Conservation (phyloP, 2,888 invertebrate species). For the Tachina grossa region DNA sequence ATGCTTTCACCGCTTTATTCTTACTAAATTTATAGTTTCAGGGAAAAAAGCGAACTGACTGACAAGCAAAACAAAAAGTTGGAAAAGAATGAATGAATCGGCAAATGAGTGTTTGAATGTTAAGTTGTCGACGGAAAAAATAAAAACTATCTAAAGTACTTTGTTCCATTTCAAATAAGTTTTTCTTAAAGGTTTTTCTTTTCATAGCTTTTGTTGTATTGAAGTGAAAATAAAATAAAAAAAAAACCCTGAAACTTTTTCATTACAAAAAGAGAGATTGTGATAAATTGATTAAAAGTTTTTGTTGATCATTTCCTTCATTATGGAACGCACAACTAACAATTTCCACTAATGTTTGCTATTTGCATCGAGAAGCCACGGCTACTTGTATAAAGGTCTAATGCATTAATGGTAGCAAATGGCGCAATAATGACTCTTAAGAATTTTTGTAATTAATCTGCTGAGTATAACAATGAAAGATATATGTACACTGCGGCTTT, state of each 20-base stretch:
- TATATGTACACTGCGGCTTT: no score
- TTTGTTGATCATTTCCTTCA: conserved; percentile 24
- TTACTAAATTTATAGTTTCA: conserved; percentile 19
- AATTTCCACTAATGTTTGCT: not conserved
- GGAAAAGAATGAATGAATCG: not conserved
- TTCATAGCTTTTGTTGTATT: conserved; percentile 8
- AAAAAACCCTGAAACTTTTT: conserved; percentile 59
- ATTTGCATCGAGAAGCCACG: not conserved
- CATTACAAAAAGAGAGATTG: conserved; percentile 61
- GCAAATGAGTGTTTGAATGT: conserved; percentile 26
- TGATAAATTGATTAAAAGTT: conserved; percentile 70
- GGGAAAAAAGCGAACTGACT: not conserved
- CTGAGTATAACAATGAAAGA: no score
- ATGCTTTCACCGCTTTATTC: conserved; percentile 14
- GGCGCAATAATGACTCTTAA: no score
- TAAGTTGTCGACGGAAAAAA: conserved; percentile 55
- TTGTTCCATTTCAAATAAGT: conserved; percentile 47
- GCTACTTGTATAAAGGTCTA: no score
- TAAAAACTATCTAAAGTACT: conserved; percentile 57
- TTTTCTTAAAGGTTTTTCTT: conserved; percentile 1
- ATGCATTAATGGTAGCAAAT: no score
- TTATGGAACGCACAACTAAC: conserved; percentile 22
- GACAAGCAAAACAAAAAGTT: not conserved
- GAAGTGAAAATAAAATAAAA: conserved; percentile 30
- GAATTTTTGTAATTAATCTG: no score